phyloP scores from a whole-genome alignment of 2,797 vertebrate species.

The Oryzias dopingdopingensis region DNA sequence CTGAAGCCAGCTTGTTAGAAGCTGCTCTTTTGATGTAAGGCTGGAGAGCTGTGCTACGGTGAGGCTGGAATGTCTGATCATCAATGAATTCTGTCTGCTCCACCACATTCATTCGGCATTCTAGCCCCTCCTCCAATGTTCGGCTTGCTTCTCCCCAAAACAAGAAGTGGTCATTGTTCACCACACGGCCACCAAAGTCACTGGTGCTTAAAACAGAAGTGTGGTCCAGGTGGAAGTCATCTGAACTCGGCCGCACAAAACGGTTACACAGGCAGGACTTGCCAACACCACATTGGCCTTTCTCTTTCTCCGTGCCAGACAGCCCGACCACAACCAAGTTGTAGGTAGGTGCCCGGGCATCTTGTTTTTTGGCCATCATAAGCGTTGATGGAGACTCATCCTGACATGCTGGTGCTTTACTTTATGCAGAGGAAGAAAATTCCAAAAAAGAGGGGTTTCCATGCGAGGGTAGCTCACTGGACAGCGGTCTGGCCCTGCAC shows the following conservation, averaged over 20 bases:
- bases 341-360: constrained; percentile 92
- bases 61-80: constrained; percentile 97
- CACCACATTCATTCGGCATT: constrained; percentile 91
- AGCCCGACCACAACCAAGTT: constrained; percentile 94
- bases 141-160: constrained; percentile 95
- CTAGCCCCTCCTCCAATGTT: constrained; percentile 87
- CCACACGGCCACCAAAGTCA: constrained; percentile 95
- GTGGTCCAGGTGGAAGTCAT: constrained; percentile 95
- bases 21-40: constrained; percentile 96
- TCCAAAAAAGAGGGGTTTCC: constrained; percentile 61
- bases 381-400: constrained; percentile 86
- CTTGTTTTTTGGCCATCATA: constrained; percentile 99
- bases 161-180: constrained; percentile 98
- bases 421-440: constrained; percentile 66
- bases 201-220: constrained; percentile 98
- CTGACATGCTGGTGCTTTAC: constrained; percentile 81
- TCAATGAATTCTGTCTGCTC: constrained; percentile 99
- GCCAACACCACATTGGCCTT: constrained; percentile 96
- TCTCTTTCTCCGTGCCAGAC: constrained; percentile 98
- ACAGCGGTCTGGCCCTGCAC: constrained; percentile 64
- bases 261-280: constrained; percentile 98
- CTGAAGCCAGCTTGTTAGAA: constrained; percentile 92
- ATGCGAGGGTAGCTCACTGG: constrained; percentile 62
- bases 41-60: constrained; percentile 95
- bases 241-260: constrained; percentile 92